Percentiles rank a stretch among this genome's conserved stretches.
These are phyloP conservation scores for Pollenia griseotomentosa DNA, from an alignment of 2,888 invertebrate genomes.

Conservation along the genomic window DNA sequence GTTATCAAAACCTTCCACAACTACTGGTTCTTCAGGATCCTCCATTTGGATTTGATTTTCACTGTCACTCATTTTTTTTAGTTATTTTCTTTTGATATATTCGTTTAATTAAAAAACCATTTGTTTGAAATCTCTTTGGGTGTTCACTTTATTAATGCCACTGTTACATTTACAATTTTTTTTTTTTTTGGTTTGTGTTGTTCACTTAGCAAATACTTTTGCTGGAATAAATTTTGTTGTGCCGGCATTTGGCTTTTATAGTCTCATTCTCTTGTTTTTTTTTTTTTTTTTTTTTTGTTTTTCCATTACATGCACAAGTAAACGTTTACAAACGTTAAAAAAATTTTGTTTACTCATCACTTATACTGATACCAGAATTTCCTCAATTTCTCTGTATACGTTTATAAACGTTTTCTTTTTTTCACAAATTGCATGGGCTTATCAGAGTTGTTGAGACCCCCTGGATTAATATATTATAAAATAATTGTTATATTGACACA, in stretches of 20 bases:
- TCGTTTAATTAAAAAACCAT: conserved; percentile 25
- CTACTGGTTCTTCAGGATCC: conserved; percentile 57
- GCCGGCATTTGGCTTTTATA: conserved; percentile 51
- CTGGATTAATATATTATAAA: conserved; percentile 31
- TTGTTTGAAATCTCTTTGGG: neutral
- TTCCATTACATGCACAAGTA: neutral
- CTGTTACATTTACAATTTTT: neutral
- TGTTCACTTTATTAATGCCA: conserved; percentile 11
- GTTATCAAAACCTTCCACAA: conserved; percentile 64
- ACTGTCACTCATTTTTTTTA: conserved; percentile 74
- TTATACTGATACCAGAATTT: neutral
- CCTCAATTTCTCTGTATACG: neutral
- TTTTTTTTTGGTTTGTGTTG: neutral
- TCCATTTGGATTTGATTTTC: conserved; percentile 40
- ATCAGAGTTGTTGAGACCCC: conserved; percentile 13
- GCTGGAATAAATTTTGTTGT: conserved; percentile 29
- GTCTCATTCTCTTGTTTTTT: neutral
- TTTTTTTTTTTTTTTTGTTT: neutral
- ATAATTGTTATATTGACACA: neutral
- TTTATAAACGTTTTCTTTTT: conserved; percentile 5
- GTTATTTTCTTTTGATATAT: neutral
- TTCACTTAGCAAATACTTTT: neutral
- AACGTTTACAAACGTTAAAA: conserved; percentile 44
- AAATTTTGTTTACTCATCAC: conserved; percentile 14
- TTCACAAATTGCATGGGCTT: conserved; percentile 5